Base-by-base conservation (phyloP, 1,140 invertebrate species). In the Araneus ventricosus region DNA sequence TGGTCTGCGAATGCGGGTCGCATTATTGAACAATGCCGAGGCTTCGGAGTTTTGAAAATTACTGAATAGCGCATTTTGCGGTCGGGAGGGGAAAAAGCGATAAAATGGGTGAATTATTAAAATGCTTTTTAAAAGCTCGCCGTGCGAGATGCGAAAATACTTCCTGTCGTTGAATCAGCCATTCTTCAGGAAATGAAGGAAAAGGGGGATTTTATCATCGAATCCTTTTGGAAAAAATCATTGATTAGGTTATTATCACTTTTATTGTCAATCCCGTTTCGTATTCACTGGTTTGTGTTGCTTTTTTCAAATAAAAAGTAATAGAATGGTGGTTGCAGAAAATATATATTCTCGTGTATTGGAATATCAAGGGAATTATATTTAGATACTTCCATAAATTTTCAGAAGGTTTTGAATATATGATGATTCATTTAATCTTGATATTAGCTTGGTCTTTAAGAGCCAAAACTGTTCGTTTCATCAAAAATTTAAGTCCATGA, bases 11-110 rank as follows among this genome's bases (percentile, higher is more conserved):
- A 63, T 88, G 22, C 59, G 27, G 86, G n/a, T 34, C 86, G 61
- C 86, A 88, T 88, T 88, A 88, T 88, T 67, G 86, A 88, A 88
- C 61, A 88, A 88, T 75, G 39, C 87, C 22, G 24, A 22, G 30
- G 27, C 59, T 59, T n/a, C 17, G 8, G 10, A 70, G 24, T 75
- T n/a, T n/a, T 34, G 17, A 75, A 37, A 34, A 39, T 24, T 59
- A 27, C 24, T 30, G 22, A 82, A 45, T 41, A 7, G 37, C 22
- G 4, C 20, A n/a, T 22, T 22, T 80, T n/a, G 41, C 45, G 84
- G 30, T 59, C 24, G n/a, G 7, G 17, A 59, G 57, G 17, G 10
- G 17, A 61, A 22, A 37, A 41, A 34, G 7, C 8, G 6, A 34
- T 59, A 41, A 41, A 86, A 37, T 20, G 17, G 8, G 52, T 86